Evolutionary conservation across 2,888 invertebrate species (phyloP).

Genomic region (Acanthosoma haemorrhoidale): DNA sequence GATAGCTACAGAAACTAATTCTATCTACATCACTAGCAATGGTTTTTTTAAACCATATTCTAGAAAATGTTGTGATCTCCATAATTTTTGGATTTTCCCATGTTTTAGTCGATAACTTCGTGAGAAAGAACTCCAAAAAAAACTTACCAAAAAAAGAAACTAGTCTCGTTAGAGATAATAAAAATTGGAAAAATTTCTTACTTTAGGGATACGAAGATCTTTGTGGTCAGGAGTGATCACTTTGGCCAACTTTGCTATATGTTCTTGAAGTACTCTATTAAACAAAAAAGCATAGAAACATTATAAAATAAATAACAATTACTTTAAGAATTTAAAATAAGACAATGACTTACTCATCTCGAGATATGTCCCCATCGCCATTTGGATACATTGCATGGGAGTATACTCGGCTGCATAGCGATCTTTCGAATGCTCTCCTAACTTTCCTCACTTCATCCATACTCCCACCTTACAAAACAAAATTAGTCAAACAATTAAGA

Average conservation of each 20-base stretch:
- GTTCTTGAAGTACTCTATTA: conserved; percentile 73
- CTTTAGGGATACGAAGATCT: conserved; percentile 72
- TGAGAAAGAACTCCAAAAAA: no score
- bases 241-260: conserved; percentile 74
- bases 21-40: no score
- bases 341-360: conserved; percentile 69
- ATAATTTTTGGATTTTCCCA: no score
- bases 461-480: conserved; percentile 56
- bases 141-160: no score
- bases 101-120: no score
- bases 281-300: not conserved
- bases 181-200: no score
- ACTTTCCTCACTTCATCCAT: conserved; percentile 67
- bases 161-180: no score
- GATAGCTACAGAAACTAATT: no score
- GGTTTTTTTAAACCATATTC: no score
- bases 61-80: no score
- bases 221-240: conserved; percentile 73
- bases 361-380: conserved; percentile 86
- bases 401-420: conserved; percentile 87
- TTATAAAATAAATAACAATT: no score
- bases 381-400: conserved; percentile 92
- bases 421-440: conserved; percentile 77
- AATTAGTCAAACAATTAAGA: not conserved
- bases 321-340: not conserved